Percentiles rank a stretch among this genome's conserved stretches.
Evolutionary conservation across 2,113 vertebrate species (phyloP).

Genomic region (Mormoops blainvillei): DNA sequence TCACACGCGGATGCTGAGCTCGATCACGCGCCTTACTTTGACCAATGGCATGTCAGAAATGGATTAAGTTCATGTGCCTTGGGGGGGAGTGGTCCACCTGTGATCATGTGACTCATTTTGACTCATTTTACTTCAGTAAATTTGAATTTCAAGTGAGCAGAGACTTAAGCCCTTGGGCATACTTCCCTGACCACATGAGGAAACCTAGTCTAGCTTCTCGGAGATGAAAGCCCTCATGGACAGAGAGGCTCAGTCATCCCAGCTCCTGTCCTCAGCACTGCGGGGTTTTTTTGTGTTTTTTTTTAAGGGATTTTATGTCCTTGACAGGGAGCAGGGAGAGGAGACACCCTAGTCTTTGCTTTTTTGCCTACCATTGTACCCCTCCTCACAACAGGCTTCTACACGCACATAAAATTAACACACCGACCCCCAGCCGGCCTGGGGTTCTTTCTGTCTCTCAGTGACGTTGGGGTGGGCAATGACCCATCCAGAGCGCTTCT

Average conservation of each 20-base stretch:
- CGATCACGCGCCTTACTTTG: background rate
- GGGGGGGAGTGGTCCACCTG: rapidly evolving
- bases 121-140: background rate
- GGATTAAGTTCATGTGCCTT: background rate
- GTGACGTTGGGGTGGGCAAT: background rate
- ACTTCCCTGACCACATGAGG: rapidly evolving
- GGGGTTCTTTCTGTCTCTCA: background rate
- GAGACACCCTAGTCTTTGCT: background rate
- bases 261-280: background rate
- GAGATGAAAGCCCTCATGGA: background rate
- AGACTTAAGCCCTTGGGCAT: background rate
- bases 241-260: background rate
- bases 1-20: background rate
- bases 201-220: background rate
- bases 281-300: background rate
- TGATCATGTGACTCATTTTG: background rate
- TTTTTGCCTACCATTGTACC: background rate
- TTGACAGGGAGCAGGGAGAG: background rate
- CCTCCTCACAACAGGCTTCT: background rate
- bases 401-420: background rate
- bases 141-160: background rate
- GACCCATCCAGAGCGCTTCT: background rate
- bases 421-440: background rate
- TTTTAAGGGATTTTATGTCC: background rate
- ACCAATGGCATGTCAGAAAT: background rate